Base-by-base conservation (phyloP, 2,888 invertebrate species). In the Pecten maximus region DNA sequence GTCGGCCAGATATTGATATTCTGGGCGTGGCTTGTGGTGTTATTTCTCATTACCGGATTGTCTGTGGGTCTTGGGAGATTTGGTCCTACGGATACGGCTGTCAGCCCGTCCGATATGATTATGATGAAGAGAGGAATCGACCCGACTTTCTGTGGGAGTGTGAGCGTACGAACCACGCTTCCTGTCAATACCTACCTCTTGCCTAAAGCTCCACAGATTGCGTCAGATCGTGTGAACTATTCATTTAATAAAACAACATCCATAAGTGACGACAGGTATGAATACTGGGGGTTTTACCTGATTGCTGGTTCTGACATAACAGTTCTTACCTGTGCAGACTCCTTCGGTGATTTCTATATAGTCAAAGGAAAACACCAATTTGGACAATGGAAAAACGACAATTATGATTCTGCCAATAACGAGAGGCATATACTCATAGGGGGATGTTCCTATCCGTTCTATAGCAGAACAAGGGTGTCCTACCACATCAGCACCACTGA, bases 21-120 rank as follows among this genome's bases (percentile, higher is more conserved):
- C 40, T 88, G 88, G 88, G 50, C 28, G 35, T 88, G 88, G 88
- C n/a, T 88, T 15, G 35, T 48, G 4, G 88, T 88, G 23, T 48
- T 88, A 16, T 35, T 48, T 3, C 35, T 88, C 8, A 88, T 88
- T 4, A 39, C 88, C 2, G 44, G 48, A 39, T 35, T 88, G 28
- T 44, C 88, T 15, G 50, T 50, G 40, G 44, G 48, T 35, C 12
- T 88, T 0, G 88, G 88, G 6, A 88, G 48, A 23, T 88, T 48
- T n/a, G 88, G 88, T 23, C 50, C 88, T 48, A 40, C 28, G 2
- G 39, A 40, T 19, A 88, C 19, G 6, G 28, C 23, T 0, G 50
- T 50, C 10, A 48, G 48, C n/a, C 39, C 39, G 2, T 88, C 88
- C 12, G 88, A 88, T n/a, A 88, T 88, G 88, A 28, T 88, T 2